Percentiles rank a stretch among this genome's conserved stretches.
These are phyloP conservation scores for Adela reaumurella DNA, from an alignment of 2,888 invertebrate species.

Conservation along the genomic window DNA sequence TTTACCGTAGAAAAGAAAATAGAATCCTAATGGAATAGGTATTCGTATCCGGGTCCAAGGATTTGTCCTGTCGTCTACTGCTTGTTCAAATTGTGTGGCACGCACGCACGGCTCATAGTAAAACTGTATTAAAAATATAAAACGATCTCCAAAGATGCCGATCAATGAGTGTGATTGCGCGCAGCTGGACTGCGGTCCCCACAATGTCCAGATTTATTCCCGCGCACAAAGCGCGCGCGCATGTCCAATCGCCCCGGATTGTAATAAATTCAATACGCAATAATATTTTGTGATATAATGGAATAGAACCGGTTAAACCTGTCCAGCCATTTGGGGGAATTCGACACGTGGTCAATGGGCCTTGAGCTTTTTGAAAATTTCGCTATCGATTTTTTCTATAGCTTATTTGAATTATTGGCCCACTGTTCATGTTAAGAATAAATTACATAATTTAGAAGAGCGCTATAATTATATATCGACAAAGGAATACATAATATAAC, in stretches of 20 bases:
- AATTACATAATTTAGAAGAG: too few species aligned
- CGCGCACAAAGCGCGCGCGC: background rate
- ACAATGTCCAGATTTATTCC: background rate
- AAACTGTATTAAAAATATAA: too few species aligned
- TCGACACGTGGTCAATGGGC: constrained; percentile 36
- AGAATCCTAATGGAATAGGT: too few species aligned
- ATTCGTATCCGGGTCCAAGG: too few species aligned
- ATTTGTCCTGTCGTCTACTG: too few species aligned
- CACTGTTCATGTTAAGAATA: too few species aligned
- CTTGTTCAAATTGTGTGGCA: too few species aligned
- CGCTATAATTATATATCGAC: too few species aligned
- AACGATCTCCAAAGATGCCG: background rate
- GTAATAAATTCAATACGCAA: constrained; percentile 31
- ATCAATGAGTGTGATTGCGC: background rate
- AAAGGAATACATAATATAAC: too few species aligned
- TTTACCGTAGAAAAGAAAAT: too few species aligned
- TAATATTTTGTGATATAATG: constrained; percentile 40
- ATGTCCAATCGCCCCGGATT: constrained; percentile 17
- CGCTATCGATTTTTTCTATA: background rate
- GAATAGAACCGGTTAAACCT: constrained; percentile 39
- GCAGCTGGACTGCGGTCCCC: background rate
- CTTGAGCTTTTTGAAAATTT: background rate
- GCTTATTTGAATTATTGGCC: too few species aligned
- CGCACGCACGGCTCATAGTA: too few species aligned
- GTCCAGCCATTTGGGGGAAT: constrained; percentile 10